A percentile compares a stretch with the other conserved stretches of the same genome.
Conservation (phyloP, 1,140 invertebrate species). For the Orchestia grillus region DNA sequence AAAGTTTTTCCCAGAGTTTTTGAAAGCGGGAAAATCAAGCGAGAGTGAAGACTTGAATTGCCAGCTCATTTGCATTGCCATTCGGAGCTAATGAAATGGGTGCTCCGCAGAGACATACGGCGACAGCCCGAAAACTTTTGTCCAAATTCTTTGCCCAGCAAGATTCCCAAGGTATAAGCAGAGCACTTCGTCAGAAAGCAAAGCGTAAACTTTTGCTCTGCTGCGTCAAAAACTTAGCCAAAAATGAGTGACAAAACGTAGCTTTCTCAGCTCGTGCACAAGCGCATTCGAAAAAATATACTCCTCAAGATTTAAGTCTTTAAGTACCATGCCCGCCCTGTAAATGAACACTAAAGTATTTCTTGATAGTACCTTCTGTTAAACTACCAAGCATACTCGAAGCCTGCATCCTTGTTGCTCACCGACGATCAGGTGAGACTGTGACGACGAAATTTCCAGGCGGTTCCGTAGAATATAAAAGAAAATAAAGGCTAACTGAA, state of each 20-base stretch:
- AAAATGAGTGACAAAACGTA: neutral
- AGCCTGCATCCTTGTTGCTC: neutral
- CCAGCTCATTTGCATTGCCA: slow-evolving; percentile 55
- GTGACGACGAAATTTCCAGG: neutral
- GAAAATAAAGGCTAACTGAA: neutral
- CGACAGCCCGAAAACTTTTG: slow-evolving; percentile 38
- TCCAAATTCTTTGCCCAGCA: neutral
- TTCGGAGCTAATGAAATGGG: slow-evolving; percentile 52
- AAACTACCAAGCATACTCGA: neutral
- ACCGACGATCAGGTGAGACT: neutral
- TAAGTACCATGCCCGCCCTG: neutral
- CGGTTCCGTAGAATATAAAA: neutral
- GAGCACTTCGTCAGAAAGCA: slow-evolving; percentile 17
- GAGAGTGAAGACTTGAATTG: slow-evolving; percentile 50
- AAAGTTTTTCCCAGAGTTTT: slow-evolving; percentile 48
- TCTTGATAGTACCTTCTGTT: neutral
- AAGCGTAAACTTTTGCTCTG: neutral
- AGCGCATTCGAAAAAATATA: neutral
- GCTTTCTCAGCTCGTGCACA: neutral
- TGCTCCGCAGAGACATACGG: slow-evolving; percentile 40
- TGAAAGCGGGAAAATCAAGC: slow-evolving; percentile 52
- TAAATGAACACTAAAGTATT: neutral
- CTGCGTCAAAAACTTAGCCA: neutral
- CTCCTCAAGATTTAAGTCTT: neutral
- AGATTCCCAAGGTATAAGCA: slow-evolving; percentile 32